A percentile compares a stretch with the other conserved stretches of the same genome.
phyloP scores from a whole-genome alignment of 2,113 vertebrate genomes.

The Notarius lentiginosus region DNA sequence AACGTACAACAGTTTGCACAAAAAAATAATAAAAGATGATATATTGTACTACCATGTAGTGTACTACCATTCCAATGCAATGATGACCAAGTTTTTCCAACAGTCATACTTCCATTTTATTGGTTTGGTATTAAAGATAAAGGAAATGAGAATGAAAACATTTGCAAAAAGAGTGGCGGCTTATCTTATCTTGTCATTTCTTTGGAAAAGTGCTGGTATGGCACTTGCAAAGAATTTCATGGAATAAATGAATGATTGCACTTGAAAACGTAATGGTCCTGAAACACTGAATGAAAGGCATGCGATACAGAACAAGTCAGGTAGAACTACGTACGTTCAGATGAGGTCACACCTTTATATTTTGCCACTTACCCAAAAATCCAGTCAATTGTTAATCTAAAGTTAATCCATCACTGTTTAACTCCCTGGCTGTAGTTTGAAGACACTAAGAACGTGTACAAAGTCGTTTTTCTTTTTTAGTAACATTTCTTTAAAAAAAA shows the following conservation, averaged over 20 bases:
- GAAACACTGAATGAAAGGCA: constrained; percentile 36
- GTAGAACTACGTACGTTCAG: neutral
- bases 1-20: neutral
- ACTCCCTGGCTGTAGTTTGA: neutral
- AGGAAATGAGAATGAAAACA: constrained; percentile 41
- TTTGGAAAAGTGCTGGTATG: neutral
- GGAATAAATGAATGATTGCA: constrained; percentile 6
- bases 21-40: no score
- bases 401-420: neutral
- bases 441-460: neutral
- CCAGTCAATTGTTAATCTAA: neutral
- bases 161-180: constrained; percentile 17
- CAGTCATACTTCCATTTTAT: constrained; percentile 71
- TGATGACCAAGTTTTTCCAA: constrained; percentile 22
- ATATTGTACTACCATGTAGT: neutral
- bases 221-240: neutral
- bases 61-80: neutral
- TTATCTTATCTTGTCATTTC: neutral
- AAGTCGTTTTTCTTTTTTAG: neutral
- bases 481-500: neutral
- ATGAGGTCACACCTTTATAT: neutral
- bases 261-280: constrained; percentile 45
- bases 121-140: constrained; percentile 61
- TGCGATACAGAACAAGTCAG: neutral
- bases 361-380: neutral